phyloP scores from a whole-genome alignment of 2,797 vertebrate species.

The Cryptoprocta ferox region DNA sequence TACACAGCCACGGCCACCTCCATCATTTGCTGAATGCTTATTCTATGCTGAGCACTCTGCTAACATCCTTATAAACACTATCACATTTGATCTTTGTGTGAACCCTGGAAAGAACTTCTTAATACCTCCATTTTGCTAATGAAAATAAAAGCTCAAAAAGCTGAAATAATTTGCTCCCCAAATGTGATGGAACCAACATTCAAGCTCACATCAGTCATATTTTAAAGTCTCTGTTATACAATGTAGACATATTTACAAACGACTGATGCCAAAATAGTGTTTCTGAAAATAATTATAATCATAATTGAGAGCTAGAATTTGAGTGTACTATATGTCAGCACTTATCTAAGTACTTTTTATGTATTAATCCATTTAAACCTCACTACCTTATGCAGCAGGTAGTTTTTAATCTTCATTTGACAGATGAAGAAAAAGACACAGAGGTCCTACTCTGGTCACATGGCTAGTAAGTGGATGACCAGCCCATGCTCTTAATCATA shows the following conservation, averaged over 20 bases:
- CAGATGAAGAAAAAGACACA: neutral
- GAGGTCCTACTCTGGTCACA: neutral
- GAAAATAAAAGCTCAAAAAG: constrained; percentile 49
- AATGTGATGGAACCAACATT: neutral
- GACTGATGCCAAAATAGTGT: neutral
- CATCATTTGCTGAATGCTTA: neutral
- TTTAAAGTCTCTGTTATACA: neutral
- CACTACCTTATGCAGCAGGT: neutral
- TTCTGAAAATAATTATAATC: neutral
- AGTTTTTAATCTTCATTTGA: constrained; percentile 16
- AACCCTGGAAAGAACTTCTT: neutral
- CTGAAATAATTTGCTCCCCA: neutral
- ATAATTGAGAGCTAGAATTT: neutral
- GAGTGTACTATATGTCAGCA: neutral
- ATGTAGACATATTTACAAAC: neutral
- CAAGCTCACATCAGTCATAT: neutral
- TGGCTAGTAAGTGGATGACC: neutral
- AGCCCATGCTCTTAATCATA: neutral
- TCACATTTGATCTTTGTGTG: neutral
- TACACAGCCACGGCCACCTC: neutral
- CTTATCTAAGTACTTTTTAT: neutral
- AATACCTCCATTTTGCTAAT: neutral
- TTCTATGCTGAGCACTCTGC: neutral
- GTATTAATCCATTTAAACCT: neutral
- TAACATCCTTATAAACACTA: neutral